These are phyloP conservation scores for Charadrius vociferus DNA, from an alignment of 2,113 vertebrate genomes.

Conservation along the genomic window DNA sequence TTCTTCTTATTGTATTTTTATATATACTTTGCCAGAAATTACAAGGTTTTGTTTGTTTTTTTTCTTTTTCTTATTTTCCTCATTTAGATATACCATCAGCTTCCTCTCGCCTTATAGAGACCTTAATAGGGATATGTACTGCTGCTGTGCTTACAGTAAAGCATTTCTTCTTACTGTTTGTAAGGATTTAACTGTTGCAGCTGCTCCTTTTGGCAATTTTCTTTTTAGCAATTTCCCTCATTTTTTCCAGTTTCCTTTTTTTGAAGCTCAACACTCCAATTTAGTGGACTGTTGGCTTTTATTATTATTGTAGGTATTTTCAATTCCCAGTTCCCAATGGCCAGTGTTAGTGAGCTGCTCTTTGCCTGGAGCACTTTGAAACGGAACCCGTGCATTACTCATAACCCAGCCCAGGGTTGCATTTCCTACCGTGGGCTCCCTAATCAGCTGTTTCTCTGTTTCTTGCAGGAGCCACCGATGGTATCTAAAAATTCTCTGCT, in stretches of 20 bases:
- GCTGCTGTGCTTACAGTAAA: neutral
- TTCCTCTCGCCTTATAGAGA: neutral
- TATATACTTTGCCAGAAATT: neutral
- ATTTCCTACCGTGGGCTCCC: neutral
- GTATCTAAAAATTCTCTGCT: slow-evolving; percentile 25
- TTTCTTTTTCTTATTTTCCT: neutral
- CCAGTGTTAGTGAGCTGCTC: neutral
- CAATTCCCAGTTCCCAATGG: neutral
- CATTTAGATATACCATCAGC: neutral
- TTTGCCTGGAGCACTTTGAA: neutral
- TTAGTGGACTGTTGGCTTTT: neutral
- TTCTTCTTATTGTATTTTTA: neutral
- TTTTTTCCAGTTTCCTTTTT: neutral
- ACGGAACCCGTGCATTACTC: neutral
- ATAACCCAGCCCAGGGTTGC: neutral
- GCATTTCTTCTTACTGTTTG: neutral
- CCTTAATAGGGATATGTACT: neutral
- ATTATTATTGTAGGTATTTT: neutral
- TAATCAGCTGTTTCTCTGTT: neutral
- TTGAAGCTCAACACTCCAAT: neutral
- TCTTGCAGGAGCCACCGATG: neutral
- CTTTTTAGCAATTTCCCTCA: neutral
- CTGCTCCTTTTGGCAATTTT: neutral
- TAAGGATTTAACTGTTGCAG: neutral
- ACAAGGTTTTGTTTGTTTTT: neutral